Percentiles rank a stretch among this genome's conserved stretches.
phyloP scores from a whole-genome alignment of 2,797 vertebrate species.

The Ctenopoma kingsleyae region DNA sequence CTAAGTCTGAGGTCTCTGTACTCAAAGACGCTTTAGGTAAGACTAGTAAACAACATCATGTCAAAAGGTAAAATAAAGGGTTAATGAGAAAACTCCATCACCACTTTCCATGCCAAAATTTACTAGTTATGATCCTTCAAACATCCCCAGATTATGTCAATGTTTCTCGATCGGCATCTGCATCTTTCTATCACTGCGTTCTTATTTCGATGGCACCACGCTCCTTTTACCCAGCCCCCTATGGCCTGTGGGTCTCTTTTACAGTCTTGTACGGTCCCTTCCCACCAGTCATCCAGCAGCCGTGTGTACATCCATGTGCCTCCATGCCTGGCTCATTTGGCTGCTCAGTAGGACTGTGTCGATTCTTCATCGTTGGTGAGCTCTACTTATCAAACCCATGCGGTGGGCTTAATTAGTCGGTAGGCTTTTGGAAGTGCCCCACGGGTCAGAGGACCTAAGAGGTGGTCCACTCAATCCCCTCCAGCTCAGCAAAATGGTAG shows the following conservation, averaged over 20 bases:
- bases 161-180: constrained; percentile 19
- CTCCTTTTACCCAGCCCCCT: constrained; percentile 60
- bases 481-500: constrained; percentile 60
- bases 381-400: constrained; percentile 80
- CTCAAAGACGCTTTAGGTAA: constrained; percentile 63
- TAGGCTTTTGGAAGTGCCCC: constrained; percentile 73
- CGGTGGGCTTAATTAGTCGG: constrained; percentile 83
- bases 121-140: constrained; percentile 20
- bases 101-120: constrained; percentile 41
- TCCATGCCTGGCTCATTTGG: constrained; percentile 82
- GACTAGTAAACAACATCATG: constrained; percentile 62
- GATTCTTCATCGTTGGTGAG: constrained; percentile 69
- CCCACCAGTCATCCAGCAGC: constrained; percentile 80
- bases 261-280: constrained; percentile 65
- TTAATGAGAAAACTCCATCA: constrained; percentile 70
- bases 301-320: constrained; percentile 82
- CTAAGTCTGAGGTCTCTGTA: constrained; percentile 36
- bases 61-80: constrained; percentile 68
- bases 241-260: constrained; percentile 68
- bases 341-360: constrained; percentile 82
- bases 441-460: constrained; percentile 46
- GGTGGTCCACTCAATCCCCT: constrained; percentile 67
- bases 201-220: constrained; percentile 53
- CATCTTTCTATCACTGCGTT: constrained; percentile 44
- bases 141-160: constrained; percentile 59